Base-by-base conservation (phyloP, 2,113 vertebrate species). In the Alethe diademata region DNA sequence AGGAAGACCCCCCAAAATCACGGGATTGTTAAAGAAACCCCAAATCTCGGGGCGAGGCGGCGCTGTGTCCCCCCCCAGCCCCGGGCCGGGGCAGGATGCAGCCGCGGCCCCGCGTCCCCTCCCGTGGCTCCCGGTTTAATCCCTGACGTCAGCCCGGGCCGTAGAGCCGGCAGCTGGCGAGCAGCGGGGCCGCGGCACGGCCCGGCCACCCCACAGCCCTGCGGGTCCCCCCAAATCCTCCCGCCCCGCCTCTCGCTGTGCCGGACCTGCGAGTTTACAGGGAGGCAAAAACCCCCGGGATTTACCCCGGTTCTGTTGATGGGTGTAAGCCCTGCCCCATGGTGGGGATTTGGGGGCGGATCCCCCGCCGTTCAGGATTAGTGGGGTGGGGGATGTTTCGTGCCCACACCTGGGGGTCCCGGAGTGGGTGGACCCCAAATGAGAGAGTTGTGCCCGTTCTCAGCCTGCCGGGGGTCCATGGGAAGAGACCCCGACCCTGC, bases 91-190 rank as follows among this genome's bases (percentile, higher is more conserved):
- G 56, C 92, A 70, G 74, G 82, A 81, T 36, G 82, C 6, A 20
- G 40, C 90, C 42, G 3, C 2, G 66, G 88, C 87, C 95, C 87
- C 36, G 2, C 23, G 12, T 85, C 36, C 69, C 86, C 88, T 51
- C 79, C 64, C 18, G 15, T 3, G 74, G 65, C 71, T 57, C 61
- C 74, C 51, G 5, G 38, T 56, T 53, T 93, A 83, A 96, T 93
- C 93, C 93, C 58, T 96, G 95, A 95, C 85, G 88, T 95, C 95
- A 96, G 48, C 8, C 48, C 66, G 42, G 84, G 23, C 42, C 65
- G 42, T 0, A 0, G 50, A 64, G 85, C 25, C 57, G 57, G 84
- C 85, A 88, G 74, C 85, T 79, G 85, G 66, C 85, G 42, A n/a
- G n/a, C 57, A 2, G 47, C 25, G 80, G 38, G 2, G 19, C 56